Base-by-base conservation (phyloP, 1,140 invertebrate genomes). In the Cydia splendana region DNA sequence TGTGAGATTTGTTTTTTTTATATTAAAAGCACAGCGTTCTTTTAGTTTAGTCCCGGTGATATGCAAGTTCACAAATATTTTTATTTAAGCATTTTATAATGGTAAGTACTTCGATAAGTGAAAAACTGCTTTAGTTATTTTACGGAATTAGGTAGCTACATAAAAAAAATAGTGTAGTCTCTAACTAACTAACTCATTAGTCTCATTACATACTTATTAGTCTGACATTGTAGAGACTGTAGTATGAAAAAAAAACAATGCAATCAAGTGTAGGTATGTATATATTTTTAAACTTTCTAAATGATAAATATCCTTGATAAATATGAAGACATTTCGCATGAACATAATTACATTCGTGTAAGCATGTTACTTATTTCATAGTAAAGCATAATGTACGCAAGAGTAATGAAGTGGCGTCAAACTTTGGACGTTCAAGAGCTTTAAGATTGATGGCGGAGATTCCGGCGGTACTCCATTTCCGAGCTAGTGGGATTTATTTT, bases 341-440 rank as follows among this genome's bases (percentile, higher is more conserved):
- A 18, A 57, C 53, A 57, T 20, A 57, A 57, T 57, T 57, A 24
- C 57, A 24, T 10, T 20, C 2, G 20, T 62, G 57, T 57, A 57
- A 62, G 57, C 20, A 62, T 24, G 10, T 62, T 18, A 51, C 48
- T 51, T 62, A 62, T 62, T 24, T 62, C 57, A 62, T 24, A 62
- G 57, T 62, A 62, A 1, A 62, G 20, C 57, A 24, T 62, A 62
- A 62, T 62, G 57, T 24, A 24, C 7, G 7, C 15, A 79, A 79
- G 75, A 84, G 79, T 85, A 83, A 84, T 84, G 79, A 78, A 77
- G 24, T 76, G 77, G 76, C 51, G 77, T 77, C 77, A 75, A 86
- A 88, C 77, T 88, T 87, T 75, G 76, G 77, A 85, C 83, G 78
- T 85, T 86, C 83, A 85, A 85, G 81, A 86, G 79, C 78, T 78